phyloP scores from a whole-genome alignment of 2,888 invertebrate species.

The Abrostola tripartita region DNA sequence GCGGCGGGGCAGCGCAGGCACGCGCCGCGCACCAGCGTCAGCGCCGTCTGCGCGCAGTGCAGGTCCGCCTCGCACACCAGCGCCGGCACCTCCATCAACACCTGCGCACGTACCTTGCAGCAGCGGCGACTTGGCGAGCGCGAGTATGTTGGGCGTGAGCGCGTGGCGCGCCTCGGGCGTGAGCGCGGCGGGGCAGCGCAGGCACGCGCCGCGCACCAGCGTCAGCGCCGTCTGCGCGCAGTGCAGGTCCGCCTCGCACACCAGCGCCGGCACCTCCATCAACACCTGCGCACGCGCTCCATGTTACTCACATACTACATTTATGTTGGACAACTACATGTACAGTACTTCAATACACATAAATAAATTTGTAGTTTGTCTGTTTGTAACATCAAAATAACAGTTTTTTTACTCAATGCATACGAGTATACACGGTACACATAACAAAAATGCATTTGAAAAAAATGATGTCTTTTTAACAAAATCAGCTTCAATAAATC shows the following conservation, averaged over 20 bases:
- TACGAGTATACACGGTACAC: no score
- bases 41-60: slow-evolving; percentile 97
- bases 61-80: slow-evolving; percentile 97
- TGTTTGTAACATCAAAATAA: no score
- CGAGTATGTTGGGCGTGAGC: slow-evolving; percentile 95
- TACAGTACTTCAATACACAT: no score
- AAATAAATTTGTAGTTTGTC: no score
- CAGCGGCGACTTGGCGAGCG: slow-evolving; percentile 87
- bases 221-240: slow-evolving; percentile 97
- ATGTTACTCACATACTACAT: neutral
- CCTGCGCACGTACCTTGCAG: slow-evolving; percentile 71
- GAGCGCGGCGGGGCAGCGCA: slow-evolving; percentile 93
- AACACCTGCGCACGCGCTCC: slow-evolving; percentile 88
- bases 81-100: slow-evolving; percentile 96
- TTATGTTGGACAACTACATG: no score
- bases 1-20: slow-evolving; percentile 94
- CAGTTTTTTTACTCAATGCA: no score
- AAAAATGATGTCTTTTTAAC: no score
- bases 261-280: slow-evolving; percentile 95
- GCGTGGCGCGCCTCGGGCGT: slow-evolving; percentile 91
- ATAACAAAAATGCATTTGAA: no score
- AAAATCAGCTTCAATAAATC: no score
- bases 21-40: slow-evolving; percentile 94
- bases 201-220: slow-evolving; percentile 94
- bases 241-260: slow-evolving; percentile 98